These are phyloP conservation scores for Malurus cyaneus DNA, from an alignment of 2,113 vertebrate species.

Conservation along the genomic window DNA sequence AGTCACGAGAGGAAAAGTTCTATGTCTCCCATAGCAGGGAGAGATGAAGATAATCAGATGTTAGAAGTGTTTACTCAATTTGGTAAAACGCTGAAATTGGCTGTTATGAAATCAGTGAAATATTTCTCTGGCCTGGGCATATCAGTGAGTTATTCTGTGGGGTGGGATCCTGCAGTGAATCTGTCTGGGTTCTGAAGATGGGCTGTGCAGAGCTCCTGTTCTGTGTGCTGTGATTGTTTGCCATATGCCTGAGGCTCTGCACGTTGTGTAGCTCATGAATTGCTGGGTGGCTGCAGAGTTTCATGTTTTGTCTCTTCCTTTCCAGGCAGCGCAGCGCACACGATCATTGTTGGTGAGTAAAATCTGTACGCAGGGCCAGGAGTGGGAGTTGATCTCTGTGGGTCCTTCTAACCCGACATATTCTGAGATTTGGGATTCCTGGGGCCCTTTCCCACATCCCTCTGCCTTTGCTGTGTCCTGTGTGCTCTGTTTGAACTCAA, in stretches of 20 bases:
- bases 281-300: background rate
- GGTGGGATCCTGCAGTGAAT: background rate
- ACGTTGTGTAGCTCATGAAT: too few species aligned
- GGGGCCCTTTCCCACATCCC: accelerated
- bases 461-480: background rate
- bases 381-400: background rate
- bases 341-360: background rate
- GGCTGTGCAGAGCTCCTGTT: background rate
- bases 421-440: background rate
- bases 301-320: background rate
- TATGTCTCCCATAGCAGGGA: background rate
- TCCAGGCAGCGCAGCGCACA: background rate
- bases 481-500: background rate
- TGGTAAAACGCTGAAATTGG: background rate
- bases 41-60: background rate
- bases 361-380: background rate
- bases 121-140: background rate
- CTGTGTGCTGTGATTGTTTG: background rate
- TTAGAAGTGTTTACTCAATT: background rate
- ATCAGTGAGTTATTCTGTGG: background rate
- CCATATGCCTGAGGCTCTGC: accelerated
- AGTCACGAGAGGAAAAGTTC: background rate
- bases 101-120: background rate
- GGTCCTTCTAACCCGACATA: background rate
- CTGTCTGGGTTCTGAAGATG: background rate